Evolutionary conservation across 2,797 vertebrate species (phyloP).

Genomic region (Crenuchus spilurus): DNA sequence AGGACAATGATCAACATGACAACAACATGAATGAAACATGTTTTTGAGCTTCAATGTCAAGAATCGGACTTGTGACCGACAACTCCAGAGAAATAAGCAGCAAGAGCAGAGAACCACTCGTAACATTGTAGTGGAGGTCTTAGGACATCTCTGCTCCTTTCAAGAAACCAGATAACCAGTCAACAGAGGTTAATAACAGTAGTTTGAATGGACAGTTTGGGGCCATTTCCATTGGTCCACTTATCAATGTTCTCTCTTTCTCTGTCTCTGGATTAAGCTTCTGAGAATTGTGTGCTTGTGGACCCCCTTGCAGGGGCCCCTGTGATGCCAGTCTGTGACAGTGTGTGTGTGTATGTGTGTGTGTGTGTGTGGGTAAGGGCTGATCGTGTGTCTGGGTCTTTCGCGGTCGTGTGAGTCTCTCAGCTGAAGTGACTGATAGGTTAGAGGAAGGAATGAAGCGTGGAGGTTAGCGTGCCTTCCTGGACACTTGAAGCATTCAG

Average conservation of each 20-base stretch:
- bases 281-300: conserved; percentile 40
- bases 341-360: conserved; percentile 26
- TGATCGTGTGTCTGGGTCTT: conserved; percentile 48
- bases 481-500: conserved; percentile 32
- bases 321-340: conserved; percentile 78
- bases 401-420: conserved; percentile 49
- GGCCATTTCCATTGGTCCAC: too few relatives aligned
- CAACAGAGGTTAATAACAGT: too few relatives aligned
- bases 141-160: too few relatives aligned
- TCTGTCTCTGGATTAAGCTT: conserved; percentile 17
- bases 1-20: too few relatives aligned
- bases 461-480: not conserved
- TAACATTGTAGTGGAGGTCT: too few relatives aligned
- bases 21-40: too few relatives aligned
- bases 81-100: too few relatives aligned
- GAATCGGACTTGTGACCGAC: too few relatives aligned
- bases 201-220: too few relatives aligned
- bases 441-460: conserved; percentile 32
- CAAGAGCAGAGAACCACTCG: too few relatives aligned
- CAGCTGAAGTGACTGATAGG: conserved; percentile 21
- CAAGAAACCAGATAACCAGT: too few relatives aligned
- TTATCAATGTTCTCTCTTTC: not conserved
- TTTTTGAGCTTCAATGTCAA: too few relatives aligned
- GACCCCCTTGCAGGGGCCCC: conserved; percentile 76
- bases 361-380: conserved; percentile 46